phyloP scores from a whole-genome alignment of 2,888 invertebrate genomes.

The Drosophila fungiperda region DNA sequence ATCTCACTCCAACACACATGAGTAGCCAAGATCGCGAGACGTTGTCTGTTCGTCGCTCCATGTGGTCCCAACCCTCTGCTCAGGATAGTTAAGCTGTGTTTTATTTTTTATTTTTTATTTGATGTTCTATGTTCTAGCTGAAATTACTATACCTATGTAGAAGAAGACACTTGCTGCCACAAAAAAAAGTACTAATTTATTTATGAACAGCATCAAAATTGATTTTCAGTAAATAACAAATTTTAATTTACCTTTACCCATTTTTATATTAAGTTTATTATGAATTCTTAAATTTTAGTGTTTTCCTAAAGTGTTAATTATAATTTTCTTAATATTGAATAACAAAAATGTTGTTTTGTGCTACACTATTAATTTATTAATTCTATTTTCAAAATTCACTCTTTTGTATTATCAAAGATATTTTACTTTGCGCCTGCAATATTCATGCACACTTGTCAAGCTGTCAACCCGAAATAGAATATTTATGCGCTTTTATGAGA shows the following conservation, averaged over 20 bases:
- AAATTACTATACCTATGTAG: background rate
- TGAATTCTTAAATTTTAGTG: background rate
- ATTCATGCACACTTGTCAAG: slow-evolving; percentile 74
- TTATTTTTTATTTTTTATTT: background rate
- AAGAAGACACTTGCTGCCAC: background rate
- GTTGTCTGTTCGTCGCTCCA: slow-evolving; percentile 51
- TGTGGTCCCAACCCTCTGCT: slow-evolving; percentile 46
- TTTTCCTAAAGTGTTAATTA: background rate
- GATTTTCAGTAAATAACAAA: background rate
- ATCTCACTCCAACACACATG: slow-evolving; percentile 26
- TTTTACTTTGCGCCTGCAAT: slow-evolving; percentile 44
- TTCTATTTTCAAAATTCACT: background rate
- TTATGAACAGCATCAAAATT: background rate
- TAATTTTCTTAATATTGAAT: background rate
- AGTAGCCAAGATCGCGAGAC: slow-evolving; percentile 24
- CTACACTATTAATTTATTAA: background rate
- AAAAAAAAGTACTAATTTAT: background rate
- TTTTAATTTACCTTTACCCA: background rate
- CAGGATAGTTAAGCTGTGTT: slow-evolving; percentile 32
- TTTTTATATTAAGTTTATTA: background rate
- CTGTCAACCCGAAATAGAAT: slow-evolving; percentile 73
- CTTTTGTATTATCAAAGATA: slow-evolving; percentile 16
- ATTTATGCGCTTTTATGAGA: slow-evolving; percentile 68
- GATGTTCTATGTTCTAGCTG: slow-evolving; percentile 32
- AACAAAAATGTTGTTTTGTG: background rate